Base-by-base conservation (phyloP, 2,113 vertebrate species). In the Heterochromis multidens region DNA sequence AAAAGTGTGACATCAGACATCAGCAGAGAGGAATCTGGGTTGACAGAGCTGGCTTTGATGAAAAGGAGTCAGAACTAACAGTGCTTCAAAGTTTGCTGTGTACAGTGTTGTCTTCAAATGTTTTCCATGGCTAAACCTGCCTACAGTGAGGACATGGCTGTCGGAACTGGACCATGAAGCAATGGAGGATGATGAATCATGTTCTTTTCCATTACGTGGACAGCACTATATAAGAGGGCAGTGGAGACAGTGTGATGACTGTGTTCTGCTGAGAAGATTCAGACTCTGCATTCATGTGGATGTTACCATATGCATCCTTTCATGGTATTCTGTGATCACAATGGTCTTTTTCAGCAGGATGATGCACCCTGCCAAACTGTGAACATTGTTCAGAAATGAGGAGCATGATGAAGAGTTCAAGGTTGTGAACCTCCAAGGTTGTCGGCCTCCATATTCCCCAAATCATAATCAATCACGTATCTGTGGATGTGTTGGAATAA, bases 351-450 rank as follows among this genome's bases (percentile, higher is more conserved):
- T 43, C 40, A 72, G 67, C 16, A 49, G 16, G 5, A 4, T 46
- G 37, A 13, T 21, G 12, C 0, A 27, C 7, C 43, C 43, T 52
- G 19, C 6, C 17, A 49, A 21, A 72, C 25, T 72, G 10, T 1
- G 16, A 52, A 72, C 43, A 52, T 72, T 72, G 43, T 52, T 72
- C 0, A 17, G 2, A 25, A 29, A 72, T 72, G 5, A 16, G 6
- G 13, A 46, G 14, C 43, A 16, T 46, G 5, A 16, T 46, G 1
- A 52, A 21, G 10, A 72, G 43, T 49, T 72, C 1, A 72, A 21
- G 25, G 1, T 49, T 72, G 43, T 72, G 67, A 29, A n/a, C n/a
- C n/a, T n/a, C n/a, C n/a, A n/a, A n/a, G n/a, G n/a, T n/a, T n/a
- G 23, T 72, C 9, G 0, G 19, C 43, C 11, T 54, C 19, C 1